Percentiles rank a stretch among this genome's conserved stretches.
These are phyloP conservation scores for Nannoperca australis DNA, from an alignment of 2,797 vertebrate species.

Conservation along the genomic window DNA sequence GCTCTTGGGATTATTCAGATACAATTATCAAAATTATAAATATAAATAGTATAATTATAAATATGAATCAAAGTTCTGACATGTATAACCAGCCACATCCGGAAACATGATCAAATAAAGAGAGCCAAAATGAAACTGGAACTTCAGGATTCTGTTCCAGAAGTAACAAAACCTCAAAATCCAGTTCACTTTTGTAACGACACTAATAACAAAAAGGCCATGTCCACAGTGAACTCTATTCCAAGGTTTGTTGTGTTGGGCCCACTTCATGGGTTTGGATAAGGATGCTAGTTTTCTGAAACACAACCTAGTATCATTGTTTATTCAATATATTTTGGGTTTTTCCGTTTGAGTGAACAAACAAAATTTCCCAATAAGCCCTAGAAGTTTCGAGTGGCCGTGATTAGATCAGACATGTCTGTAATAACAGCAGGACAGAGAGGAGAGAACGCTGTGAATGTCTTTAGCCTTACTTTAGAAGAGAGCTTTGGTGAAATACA, in stretches of 20 bases:
- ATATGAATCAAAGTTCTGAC: background rate
- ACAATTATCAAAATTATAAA: background rate
- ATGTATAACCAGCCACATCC: background rate
- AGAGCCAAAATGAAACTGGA: background rate
- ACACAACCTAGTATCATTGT: background rate
- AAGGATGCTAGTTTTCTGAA: too few species aligned
- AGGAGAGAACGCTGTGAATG: background rate
- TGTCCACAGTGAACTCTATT: too few species aligned
- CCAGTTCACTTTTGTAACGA: too few species aligned
- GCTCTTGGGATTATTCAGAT: conserved; percentile 10
- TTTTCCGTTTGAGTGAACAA: background rate
- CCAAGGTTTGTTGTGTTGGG: too few species aligned
- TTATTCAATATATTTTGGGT: background rate
- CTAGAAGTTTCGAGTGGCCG: too few species aligned
- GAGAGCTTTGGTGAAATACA: background rate
- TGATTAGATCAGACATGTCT: too few species aligned
- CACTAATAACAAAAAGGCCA: too few species aligned
- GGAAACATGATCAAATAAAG: too few species aligned
- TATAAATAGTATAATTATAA: too few species aligned
- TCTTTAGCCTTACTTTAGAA: background rate
- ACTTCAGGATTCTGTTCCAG: background rate
- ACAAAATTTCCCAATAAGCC: background rate
- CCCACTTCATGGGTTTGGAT: background rate
- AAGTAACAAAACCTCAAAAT: background rate
- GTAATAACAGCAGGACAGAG: too few species aligned